These are phyloP conservation scores for Drosophila colorata DNA, from an alignment of 2,888 invertebrate species.

Conservation along the genomic window DNA sequence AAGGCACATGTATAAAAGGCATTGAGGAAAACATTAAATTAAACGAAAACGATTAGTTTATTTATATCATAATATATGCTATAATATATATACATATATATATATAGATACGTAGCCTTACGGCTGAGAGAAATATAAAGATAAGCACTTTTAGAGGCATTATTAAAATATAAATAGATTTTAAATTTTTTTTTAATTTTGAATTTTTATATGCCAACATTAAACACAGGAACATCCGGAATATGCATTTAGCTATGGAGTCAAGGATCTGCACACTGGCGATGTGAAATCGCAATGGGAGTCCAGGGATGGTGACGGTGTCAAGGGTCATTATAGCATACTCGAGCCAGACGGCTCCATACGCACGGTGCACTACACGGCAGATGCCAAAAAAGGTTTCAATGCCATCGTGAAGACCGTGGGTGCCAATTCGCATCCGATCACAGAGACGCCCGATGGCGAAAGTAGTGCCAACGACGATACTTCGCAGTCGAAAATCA, in stretches of 20 bases:
- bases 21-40: neutral
- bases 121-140: no score
- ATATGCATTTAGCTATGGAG: constrained; percentile 87
- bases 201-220: neutral
- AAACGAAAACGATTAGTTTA: neutral
- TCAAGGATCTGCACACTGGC: constrained; percentile 87
- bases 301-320: constrained; percentile 86
- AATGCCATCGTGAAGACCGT: constrained; percentile 87
- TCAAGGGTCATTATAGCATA: constrained; percentile 88
- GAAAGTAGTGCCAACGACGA: constrained; percentile 73
- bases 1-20: constrained; percentile 9
- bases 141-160: no score
- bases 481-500: constrained; percentile 85
- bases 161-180: neutral
- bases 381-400: constrained; percentile 86
- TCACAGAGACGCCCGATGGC: constrained; percentile 82
- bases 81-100: no score
- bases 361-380: constrained; percentile 87
- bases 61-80: neutral
- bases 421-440: constrained; percentile 85
- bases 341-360: constrained; percentile 89
- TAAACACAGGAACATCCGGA: constrained; percentile 86
- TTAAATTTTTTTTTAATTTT: neutral
- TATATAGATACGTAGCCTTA: no score
- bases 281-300: constrained; percentile 88